Evolutionary conservation across 2,888 invertebrate species (phyloP).

Genomic region (Zonitis immaculata): DNA sequence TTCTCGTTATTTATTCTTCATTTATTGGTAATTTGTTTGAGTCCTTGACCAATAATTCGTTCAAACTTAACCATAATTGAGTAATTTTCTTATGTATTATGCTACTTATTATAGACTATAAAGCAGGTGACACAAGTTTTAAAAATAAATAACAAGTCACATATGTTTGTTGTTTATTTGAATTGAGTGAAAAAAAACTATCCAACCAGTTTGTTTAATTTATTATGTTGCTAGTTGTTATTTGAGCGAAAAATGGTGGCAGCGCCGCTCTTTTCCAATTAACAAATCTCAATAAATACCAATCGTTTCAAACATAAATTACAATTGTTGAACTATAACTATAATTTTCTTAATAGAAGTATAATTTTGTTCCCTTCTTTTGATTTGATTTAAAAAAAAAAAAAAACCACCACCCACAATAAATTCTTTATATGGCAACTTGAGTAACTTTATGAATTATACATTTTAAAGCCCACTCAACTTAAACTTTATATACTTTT

Average conservation of each 20-base stretch:
- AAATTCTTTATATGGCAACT: background rate
- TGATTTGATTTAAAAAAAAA: too few relatives aligned
- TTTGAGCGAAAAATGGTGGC: background rate
- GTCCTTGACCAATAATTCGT: background rate
- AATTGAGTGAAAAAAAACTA: background rate
- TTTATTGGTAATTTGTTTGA: background rate
- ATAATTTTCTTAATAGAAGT: too few relatives aligned
- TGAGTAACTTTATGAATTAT: background rate
- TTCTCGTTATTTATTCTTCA: background rate
- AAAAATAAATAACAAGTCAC: conserved; percentile 23
- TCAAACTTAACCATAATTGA: conserved; percentile 4
- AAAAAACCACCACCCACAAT: too few relatives aligned
- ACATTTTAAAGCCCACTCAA: background rate
- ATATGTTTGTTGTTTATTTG: background rate
- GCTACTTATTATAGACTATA: too few relatives aligned
- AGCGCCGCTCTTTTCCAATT: background rate
- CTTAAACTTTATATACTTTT: background rate
- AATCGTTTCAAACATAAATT: too few relatives aligned
- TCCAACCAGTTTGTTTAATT: background rate
- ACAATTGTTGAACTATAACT: too few relatives aligned
- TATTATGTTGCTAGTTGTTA: background rate
- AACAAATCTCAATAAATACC: background rate
- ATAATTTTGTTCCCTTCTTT: background rate
- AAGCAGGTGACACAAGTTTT: conserved; percentile 33
- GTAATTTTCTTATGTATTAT: conserved; percentile 26